Conservation (phyloP, 2,113 vertebrate species). For the Hemiscyllium ocellatum region DNA sequence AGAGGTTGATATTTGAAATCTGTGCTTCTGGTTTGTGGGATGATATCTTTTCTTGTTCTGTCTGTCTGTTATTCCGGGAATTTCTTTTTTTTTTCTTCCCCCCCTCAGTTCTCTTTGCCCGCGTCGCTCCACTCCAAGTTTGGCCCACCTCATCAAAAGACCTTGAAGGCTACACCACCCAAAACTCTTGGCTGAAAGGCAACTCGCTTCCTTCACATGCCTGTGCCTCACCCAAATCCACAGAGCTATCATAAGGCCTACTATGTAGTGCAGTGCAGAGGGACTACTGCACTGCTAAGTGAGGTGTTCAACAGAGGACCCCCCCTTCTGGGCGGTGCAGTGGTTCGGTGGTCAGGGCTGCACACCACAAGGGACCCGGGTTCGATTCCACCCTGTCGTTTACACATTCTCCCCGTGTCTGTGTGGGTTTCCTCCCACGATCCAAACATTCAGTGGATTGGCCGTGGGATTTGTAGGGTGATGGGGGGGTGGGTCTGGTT, state of each 20-base stretch:
- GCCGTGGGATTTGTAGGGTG: no score
- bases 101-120: background rate
- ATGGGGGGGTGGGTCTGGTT: no score
- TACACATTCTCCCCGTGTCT: no score
- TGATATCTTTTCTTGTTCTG: background rate
- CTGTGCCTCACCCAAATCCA: no score
- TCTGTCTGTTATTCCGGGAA: background rate
- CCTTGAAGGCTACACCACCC: background rate
- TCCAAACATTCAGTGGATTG: no score
- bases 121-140: background rate
- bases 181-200: background rate
- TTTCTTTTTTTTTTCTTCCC: background rate
- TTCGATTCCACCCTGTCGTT: no score
- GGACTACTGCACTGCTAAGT: background rate
- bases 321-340: background rate
- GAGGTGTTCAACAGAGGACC: background rate
- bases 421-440: no score
- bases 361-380: no score
- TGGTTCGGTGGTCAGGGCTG: no score
- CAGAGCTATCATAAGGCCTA: no score
- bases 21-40: conserved; percentile 14
- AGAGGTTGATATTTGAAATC: background rate
- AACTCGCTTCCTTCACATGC: background rate
- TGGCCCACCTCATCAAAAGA: background rate
- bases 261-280: background rate